A percentile compares a stretch with the other conserved stretches of the same genome.
phyloP scores from a whole-genome alignment of 2,888 invertebrate genomes.

The Endomychus coccineus region DNA sequence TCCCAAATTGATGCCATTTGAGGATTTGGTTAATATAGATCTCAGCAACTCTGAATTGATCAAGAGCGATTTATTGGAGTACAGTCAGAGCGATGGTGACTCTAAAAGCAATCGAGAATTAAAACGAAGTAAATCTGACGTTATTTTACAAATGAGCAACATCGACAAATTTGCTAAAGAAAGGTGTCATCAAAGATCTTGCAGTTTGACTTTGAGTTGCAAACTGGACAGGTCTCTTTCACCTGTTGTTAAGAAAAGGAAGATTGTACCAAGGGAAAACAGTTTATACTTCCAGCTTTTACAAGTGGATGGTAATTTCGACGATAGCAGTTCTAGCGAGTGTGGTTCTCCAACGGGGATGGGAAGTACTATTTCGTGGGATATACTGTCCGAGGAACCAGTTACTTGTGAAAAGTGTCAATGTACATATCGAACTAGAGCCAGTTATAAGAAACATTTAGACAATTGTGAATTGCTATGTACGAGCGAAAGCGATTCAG shows the following conservation, averaged over 20 bases:
- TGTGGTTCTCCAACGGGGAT: slow-evolving; percentile 34
- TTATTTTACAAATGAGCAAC: slow-evolving; percentile 46
- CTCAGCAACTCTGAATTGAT: slow-evolving; percentile 36
- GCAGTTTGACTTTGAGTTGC: slow-evolving; percentile 62
- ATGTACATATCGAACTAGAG: slow-evolving; percentile 75
- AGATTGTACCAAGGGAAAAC: slow-evolving; percentile 43
- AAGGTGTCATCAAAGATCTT: slow-evolving; percentile 53
- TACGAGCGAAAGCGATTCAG: slow-evolving; percentile 77
- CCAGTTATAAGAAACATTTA: slow-evolving; percentile 73
- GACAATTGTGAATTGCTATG: slow-evolving; percentile 70
- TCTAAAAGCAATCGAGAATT: slow-evolving; percentile 48
- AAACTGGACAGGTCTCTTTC: slow-evolving; percentile 58
- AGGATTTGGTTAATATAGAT: slow-evolving; percentile 58
- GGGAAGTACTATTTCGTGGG: slow-evolving; percentile 31
- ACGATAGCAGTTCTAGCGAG: slow-evolving; percentile 46
- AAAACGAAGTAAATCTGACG: slow-evolving; percentile 60
- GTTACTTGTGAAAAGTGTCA: slow-evolving; percentile 84
- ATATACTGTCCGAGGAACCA: slow-evolving; percentile 56
- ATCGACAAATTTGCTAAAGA: slow-evolving; percentile 36
- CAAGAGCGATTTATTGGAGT: slow-evolving; percentile 6
- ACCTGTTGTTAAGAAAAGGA: slow-evolving; percentile 61
- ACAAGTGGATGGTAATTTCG: slow-evolving; percentile 52
- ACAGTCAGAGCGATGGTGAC: slow-evolving; percentile 32
- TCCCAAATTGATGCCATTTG: slow-evolving; percentile 61
- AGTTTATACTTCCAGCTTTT: slow-evolving; percentile 45